A percentile compares a stretch with the other conserved stretches of the same genome.
phyloP scores from a whole-genome alignment of 1,140 invertebrate genomes.

The Melipona quadrifasciata region DNA sequence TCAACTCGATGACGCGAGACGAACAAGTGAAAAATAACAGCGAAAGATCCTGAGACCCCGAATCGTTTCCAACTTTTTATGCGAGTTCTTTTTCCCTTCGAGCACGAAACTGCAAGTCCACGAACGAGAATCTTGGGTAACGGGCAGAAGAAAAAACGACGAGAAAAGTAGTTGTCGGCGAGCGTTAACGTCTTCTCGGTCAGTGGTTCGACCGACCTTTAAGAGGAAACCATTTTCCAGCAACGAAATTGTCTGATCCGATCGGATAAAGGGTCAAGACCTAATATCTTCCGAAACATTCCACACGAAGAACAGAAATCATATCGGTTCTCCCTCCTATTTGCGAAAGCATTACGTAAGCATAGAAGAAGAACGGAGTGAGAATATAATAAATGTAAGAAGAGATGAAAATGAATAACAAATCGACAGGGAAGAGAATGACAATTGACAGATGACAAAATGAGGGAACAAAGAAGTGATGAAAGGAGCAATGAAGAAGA shows the following conservation, averaged over 20 bases:
- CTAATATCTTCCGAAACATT: conserved; percentile 38
- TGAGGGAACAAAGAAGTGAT: no score
- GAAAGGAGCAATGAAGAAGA: background rate
- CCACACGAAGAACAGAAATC: conserved; percentile 42
- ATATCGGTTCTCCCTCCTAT: conserved; percentile 16
- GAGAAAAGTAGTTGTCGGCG: conserved; percentile 68
- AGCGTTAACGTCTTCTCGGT: conserved; percentile 62
- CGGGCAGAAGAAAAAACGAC: conserved; percentile 60
- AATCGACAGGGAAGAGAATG: background rate
- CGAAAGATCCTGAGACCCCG: conserved; percentile 8
- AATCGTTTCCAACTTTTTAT: conserved; percentile 2
- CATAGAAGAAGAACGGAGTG: background rate
- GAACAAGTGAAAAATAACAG: background rate
- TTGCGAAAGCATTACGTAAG: conserved; percentile 46
- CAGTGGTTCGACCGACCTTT: conserved; percentile 13
- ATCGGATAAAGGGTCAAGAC: conserved; percentile 28
- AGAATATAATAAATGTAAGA: background rate
- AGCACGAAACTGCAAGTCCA: conserved; percentile 1
- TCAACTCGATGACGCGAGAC: background rate
- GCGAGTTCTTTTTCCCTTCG: background rate
- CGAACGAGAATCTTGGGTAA: conserved; percentile 50
- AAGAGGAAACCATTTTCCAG: conserved; percentile 51
- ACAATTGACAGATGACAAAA: no score
- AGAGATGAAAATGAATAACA: background rate
- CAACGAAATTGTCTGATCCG: conserved; percentile 35